Percentiles rank a stretch among this genome's conserved stretches.
phyloP scores from a whole-genome alignment of 2,113 vertebrate genomes.

The Leptodactylus fuscus region DNA sequence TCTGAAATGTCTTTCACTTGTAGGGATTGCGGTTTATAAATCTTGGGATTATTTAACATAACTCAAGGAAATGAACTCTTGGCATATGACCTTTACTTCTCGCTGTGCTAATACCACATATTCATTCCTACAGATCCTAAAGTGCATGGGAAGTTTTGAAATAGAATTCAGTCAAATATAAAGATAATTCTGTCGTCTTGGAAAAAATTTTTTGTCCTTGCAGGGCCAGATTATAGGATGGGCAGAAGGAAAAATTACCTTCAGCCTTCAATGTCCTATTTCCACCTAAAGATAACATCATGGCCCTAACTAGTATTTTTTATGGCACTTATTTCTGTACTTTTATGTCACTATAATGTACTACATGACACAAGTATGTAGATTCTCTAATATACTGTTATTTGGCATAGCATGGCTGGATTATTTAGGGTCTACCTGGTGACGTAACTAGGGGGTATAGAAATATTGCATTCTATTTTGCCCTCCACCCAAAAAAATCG shows the following conservation, averaged over 20 bases:
- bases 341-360: too few relatives aligned
- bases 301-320: not conserved
- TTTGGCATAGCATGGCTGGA: too few relatives aligned
- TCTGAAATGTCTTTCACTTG: not conserved
- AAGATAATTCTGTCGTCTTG: not conserved
- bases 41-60: conserved; percentile 26
- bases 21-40: conserved; percentile 7
- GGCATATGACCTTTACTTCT: conserved; percentile 13
- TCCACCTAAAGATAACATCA: not conserved
- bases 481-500: too few relatives aligned
- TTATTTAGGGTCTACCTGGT: too few relatives aligned
- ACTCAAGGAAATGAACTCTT: conserved; percentile 20
- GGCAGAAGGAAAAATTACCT: not conserved
- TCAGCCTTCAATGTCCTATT: not conserved
- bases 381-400: not conserved
- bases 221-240: not conserved
- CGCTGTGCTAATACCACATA: not conserved
- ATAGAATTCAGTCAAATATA: not conserved
- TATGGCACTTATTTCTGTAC: not conserved
- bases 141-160: not conserved
- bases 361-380: not conserved
- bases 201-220: not conserved
- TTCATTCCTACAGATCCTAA: not conserved
- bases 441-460: too few relatives aligned
- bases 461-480: too few relatives aligned